phyloP scores from a whole-genome alignment of 2,113 vertebrate genomes.

The Zosterops pallidus region DNA sequence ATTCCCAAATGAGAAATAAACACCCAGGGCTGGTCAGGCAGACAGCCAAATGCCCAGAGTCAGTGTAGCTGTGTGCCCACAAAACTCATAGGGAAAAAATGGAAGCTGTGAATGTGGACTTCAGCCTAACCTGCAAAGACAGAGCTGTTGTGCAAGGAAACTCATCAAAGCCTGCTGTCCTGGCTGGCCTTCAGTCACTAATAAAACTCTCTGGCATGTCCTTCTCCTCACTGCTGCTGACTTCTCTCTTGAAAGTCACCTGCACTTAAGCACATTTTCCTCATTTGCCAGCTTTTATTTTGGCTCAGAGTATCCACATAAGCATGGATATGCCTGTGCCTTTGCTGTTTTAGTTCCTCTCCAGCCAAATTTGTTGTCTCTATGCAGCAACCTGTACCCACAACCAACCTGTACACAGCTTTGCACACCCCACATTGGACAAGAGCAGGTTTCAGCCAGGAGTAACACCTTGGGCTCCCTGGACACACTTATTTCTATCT shows the following conservation, averaged over 20 bases:
- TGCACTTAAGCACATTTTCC: background rate
- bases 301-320: background rate
- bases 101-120: background rate
- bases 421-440: background rate
- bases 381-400: background rate
- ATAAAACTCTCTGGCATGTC: background rate
- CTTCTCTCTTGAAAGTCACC: background rate
- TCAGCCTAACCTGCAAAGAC: background rate
- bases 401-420: too few species aligned
- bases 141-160: background rate
- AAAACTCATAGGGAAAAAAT: background rate
- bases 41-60: background rate
- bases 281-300: background rate
- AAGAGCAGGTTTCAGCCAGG: background rate
- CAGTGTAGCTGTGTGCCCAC: background rate
- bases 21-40: background rate
- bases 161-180: background rate
- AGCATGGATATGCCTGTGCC: fast-evolving
- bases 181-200: background rate
- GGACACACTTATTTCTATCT: background rate
- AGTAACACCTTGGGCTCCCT: background rate
- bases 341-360: background rate
- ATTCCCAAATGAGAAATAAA: conserved; percentile 16
- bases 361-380: background rate
- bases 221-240: background rate